A percentile compares a stretch with the other conserved stretches of the same genome.
Evolutionary conservation across 2,888 invertebrate species (phyloP).

Genomic region (Pterobdella sp.): DNA sequence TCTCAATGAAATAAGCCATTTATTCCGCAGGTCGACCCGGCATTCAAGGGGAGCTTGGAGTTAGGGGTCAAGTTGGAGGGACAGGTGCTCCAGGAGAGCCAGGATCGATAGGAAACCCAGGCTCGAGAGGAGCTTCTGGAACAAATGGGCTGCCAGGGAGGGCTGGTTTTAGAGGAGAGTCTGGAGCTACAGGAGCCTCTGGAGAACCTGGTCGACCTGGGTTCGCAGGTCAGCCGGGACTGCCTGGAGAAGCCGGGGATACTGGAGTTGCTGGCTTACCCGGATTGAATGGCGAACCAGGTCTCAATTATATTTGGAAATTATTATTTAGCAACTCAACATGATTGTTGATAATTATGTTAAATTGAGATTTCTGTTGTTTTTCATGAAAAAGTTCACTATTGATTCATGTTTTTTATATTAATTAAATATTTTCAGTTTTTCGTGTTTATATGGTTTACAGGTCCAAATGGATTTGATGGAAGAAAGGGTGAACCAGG

Average conservation of each 20-base stretch:
- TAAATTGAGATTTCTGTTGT: background rate
- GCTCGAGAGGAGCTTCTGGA: conserved; percentile 20
- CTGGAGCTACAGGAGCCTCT: conserved; percentile 4
- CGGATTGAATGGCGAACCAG: background rate
- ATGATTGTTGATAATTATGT: background rate
- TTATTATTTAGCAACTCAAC: background rate
- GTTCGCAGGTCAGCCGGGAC: background rate
- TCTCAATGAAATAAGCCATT: no score
- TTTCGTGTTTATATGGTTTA: conserved; percentile 4
- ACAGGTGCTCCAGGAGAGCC: conserved; percentile 30
- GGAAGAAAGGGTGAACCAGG: conserved; percentile 21
- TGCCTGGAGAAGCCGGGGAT: conserved; percentile 5
- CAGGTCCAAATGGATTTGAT: conserved; percentile 29
- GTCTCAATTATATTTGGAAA: background rate
- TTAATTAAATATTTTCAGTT: background rate
- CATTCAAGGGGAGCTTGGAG: background rate
- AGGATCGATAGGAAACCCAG: conserved; percentile 25
- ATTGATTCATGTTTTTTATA: background rate
- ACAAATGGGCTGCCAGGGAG: conserved; percentile 40
- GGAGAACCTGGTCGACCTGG: conserved; percentile 15
- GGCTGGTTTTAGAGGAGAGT: conserved; percentile 29
- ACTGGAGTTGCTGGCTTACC: conserved; percentile 11
- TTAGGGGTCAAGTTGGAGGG: background rate
- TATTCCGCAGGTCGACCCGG: background rate
- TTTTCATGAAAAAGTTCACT: background rate